These are phyloP conservation scores for Centropus unirufus DNA, from an alignment of 2,113 vertebrate genomes.

Conservation along the genomic window DNA sequence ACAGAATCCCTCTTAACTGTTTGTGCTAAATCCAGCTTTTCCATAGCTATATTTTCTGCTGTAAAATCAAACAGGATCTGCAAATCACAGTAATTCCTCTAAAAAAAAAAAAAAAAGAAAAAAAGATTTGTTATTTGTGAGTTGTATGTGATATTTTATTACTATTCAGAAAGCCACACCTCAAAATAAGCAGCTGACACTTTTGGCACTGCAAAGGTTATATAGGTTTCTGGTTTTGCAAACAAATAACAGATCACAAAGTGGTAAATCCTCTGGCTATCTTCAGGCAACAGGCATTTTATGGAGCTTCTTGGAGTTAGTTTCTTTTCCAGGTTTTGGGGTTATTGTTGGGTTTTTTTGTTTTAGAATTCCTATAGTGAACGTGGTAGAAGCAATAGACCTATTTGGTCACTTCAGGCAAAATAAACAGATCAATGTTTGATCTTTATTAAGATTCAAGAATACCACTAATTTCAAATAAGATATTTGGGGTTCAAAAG, in stretches of 20 bases:
- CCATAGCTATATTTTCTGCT: not conserved
- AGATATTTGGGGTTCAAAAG: not conserved
- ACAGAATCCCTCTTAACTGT: not conserved
- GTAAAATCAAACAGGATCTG: slow-evolving; percentile 9
- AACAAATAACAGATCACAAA: not conserved
- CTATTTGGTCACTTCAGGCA: not conserved
- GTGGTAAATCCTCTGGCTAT: not conserved
- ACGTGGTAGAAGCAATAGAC: not conserved
- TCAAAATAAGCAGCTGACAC: not conserved
- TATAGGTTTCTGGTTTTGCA: not conserved
- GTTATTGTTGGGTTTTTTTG: not conserved
- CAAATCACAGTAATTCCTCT: slow-evolving; percentile 1
- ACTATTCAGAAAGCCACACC: not conserved
- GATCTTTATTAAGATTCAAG: not conserved
- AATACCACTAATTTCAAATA: not conserved
- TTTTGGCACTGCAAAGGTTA: not conserved
- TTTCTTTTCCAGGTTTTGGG: not conserved
- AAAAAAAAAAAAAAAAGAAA: not conserved
- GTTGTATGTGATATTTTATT: not conserved
- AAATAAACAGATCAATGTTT: not conserved
- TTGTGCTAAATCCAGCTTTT: slow-evolving; percentile 15
- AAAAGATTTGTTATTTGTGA: not conserved
- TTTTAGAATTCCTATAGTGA: not conserved
- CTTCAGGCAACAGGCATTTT: not conserved
- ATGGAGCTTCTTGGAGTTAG: not conserved